Percentiles rank a stretch among this genome's conserved stretches.
These are phyloP conservation scores for Dicyrtomina minuta DNA, from an alignment of 2,888 invertebrate species.

Conservation along the genomic window DNA sequence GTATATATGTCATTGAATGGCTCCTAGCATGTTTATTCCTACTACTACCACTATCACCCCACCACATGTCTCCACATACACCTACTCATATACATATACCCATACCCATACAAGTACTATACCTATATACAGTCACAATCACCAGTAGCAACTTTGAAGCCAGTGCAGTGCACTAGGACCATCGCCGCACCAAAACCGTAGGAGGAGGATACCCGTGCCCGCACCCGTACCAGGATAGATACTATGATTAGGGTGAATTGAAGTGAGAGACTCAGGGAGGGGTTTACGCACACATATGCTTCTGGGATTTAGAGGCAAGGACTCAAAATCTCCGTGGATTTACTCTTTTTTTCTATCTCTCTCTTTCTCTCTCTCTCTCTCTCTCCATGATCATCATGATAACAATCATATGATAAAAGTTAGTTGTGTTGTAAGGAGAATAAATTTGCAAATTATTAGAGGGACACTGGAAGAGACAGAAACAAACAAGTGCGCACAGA, in stretches of 20 bases:
- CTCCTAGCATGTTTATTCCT: not conserved
- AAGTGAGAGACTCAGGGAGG: conserved; percentile 1
- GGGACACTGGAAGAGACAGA: not conserved
- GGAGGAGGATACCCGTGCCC: no score
- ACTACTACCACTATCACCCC: not conserved
- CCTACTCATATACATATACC: not conserved
- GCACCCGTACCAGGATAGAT: no score
- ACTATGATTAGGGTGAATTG: conserved; percentile 9
- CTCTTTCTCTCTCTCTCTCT: no score
- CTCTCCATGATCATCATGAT: conserved; percentile 11
- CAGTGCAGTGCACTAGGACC: no score
- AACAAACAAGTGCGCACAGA: not conserved
- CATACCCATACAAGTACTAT: not conserved
- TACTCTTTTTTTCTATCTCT: conserved; percentile 16
- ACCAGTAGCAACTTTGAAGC: no score
- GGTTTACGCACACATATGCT: conserved; percentile 35
- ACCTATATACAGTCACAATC: not conserved
- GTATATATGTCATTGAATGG: not conserved
- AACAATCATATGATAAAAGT: conserved; percentile 19
- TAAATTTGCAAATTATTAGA: conserved; percentile 22
- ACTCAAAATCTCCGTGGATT: conserved; percentile 17
- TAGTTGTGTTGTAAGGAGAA: conserved; percentile 5
- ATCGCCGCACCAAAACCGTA: no score
- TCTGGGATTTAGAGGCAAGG: conserved; percentile 31
- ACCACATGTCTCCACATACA: no score